Conservation (phyloP, 2,113 vertebrate species). For the Diphyllodes magnificus region DNA sequence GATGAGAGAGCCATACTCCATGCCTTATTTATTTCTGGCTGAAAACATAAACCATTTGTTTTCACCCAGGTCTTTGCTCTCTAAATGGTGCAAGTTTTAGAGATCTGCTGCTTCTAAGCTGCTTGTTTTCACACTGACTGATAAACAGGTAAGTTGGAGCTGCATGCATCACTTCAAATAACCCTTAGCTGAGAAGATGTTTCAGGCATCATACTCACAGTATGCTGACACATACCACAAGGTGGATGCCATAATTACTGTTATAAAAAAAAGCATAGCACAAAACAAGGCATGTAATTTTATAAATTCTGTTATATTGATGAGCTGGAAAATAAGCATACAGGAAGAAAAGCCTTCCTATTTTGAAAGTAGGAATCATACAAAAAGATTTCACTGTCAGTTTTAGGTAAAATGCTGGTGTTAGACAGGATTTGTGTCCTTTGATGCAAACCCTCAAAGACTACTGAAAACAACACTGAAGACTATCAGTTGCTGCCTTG, state of each 20-base stretch:
- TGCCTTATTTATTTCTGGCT: constrained; percentile 51
- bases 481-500: background rate
- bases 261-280: background rate
- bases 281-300: constrained; percentile 9
- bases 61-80: constrained; percentile 37
- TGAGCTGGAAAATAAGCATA: constrained; percentile 54
- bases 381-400: background rate
- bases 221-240: background rate
- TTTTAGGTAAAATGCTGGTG: constrained; percentile 41
- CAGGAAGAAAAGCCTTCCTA: constrained; percentile 22
- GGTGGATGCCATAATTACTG: constrained; percentile 1
- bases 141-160: background rate
- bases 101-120: background rate
- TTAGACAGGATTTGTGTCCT: constrained; percentile 38
- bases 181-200: background rate
- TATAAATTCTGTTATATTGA: constrained; percentile 38
- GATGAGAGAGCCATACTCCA: constrained; percentile 43
- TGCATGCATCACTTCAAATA: background rate
- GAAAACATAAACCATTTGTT: constrained; percentile 24
- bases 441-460: constrained; percentile 14
- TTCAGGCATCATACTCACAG: background rate
- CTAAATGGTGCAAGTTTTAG: constrained; percentile 44
- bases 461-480: constrained; percentile 29
- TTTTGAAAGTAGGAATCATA: constrained; percentile 5
- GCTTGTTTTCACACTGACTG: background rate